These are phyloP conservation scores for Campoplex capitator DNA, from an alignment of 2,888 invertebrate genomes.

Conservation along the genomic window DNA sequence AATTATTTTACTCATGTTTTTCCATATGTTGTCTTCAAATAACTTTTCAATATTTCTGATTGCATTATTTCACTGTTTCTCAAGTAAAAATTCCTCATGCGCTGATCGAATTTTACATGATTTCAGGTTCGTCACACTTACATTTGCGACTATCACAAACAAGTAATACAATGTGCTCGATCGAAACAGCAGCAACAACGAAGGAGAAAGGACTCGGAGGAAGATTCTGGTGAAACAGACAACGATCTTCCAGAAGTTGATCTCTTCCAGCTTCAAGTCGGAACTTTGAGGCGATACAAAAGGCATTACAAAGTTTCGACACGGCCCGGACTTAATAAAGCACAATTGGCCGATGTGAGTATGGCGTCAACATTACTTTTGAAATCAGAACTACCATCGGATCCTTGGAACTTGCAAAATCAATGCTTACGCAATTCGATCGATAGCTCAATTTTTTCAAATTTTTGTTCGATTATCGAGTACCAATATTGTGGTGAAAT, in stretches of 20 bases:
- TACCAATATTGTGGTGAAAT: no score
- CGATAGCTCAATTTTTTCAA: no score
- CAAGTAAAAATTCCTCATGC: not conserved
- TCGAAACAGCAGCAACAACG: constrained; percentile 89
- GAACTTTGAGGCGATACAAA: constrained; percentile 97
- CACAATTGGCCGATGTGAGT: constrained; percentile 97
- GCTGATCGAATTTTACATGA: constrained; percentile 68
- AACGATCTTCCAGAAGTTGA: constrained; percentile 96
- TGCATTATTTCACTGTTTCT: not conserved
- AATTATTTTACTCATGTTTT: not conserved
- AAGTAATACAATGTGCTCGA: constrained; percentile 97
- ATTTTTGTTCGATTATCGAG: no score
- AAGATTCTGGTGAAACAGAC: constrained; percentile 97
- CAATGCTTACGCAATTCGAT: not conserved
- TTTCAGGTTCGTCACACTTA: constrained; percentile 96
- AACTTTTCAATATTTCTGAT: not conserved
- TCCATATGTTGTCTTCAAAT: not conserved
- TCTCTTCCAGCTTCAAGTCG: constrained; percentile 96
- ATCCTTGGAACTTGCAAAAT: not conserved
- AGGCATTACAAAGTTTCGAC: constrained; percentile 96
- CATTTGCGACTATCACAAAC: constrained; percentile 98
- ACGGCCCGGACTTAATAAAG: constrained; percentile 96
- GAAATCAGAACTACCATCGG: not conserved
- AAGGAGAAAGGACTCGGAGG: constrained; percentile 96
- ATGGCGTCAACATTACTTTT: constrained; percentile 4